A percentile compares a stretch with the other conserved stretches of the same genome.
These are phyloP conservation scores for Leucophenga montana DNA, from an alignment of 2,888 invertebrate species.

Conservation along the genomic window DNA sequence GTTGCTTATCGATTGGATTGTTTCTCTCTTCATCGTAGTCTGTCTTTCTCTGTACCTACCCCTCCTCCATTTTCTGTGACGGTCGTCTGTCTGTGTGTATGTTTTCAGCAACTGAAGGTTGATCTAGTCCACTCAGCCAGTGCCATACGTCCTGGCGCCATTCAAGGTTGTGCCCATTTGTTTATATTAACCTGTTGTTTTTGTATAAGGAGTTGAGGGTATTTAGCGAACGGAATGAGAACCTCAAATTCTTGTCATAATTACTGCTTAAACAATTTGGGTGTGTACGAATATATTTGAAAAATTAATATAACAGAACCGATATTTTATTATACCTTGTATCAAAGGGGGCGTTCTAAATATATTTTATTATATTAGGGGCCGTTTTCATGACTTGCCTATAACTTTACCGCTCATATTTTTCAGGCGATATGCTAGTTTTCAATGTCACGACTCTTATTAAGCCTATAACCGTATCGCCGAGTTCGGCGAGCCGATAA, in stretches of 20 bases:
- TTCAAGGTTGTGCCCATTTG: constrained; percentile 2
- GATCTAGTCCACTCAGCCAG: not conserved
- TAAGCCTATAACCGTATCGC: too few species aligned
- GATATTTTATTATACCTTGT: too few species aligned
- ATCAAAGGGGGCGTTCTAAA: too few species aligned
- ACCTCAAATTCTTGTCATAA: not conserved
- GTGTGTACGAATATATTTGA: too few species aligned
- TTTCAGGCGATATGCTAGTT: too few species aligned
- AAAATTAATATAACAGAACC: too few species aligned
- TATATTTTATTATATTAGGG: too few species aligned
- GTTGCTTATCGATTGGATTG: constrained; percentile 54
- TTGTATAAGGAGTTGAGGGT: constrained; percentile 14
- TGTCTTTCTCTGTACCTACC: not conserved
- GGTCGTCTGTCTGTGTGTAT: not conserved
- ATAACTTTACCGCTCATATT: too few species aligned
- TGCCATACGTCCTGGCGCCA: constrained; percentile 20
- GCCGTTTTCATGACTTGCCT: too few species aligned
- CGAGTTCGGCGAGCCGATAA: too few species aligned
- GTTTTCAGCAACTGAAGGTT: constrained; percentile 12
- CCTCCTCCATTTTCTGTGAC: not conserved
- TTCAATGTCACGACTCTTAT: too few species aligned
- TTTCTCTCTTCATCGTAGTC: not conserved
- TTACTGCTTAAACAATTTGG: not conserved
- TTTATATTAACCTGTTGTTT: not conserved
- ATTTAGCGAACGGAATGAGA: not conserved